Evolutionary conservation across 1,140 invertebrate species (phyloP).

Genomic region (Heliconius eleuchia): DNA sequence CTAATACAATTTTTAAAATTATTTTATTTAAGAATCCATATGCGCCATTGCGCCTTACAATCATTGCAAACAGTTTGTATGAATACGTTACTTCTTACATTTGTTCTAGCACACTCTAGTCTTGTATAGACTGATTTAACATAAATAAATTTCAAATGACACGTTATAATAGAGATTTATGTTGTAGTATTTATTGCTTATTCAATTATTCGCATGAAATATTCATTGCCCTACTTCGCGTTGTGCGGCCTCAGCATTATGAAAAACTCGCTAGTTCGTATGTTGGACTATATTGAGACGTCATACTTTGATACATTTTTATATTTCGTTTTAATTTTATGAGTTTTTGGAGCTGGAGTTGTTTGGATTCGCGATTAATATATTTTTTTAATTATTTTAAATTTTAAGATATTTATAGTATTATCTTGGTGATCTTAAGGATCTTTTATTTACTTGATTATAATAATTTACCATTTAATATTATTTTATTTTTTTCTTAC

Average conservation of each 20-base stretch:
- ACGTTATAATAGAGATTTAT: slow-evolving; percentile 11
- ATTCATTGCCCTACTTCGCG: not conserved
- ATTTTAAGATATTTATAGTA: not conserved
- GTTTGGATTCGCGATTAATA: too few species aligned
- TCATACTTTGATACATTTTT: not conserved
- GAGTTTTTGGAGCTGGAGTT: too few species aligned
- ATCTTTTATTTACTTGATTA: too few species aligned
- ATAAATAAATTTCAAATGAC: not conserved
- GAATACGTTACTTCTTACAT: not conserved
- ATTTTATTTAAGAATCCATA: too few species aligned
- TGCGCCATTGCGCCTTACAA: too few species aligned
- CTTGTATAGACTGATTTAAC: not conserved
- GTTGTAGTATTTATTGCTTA: slow-evolving; percentile 6
- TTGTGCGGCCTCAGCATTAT: not conserved
- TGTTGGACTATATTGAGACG: not conserved
- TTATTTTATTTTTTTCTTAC: too few species aligned
- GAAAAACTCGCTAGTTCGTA: not conserved
- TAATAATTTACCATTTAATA: too few species aligned
- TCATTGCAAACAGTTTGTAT: too few species aligned
- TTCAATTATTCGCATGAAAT: not conserved
- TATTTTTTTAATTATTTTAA: not conserved
- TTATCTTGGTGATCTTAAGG: not conserved
- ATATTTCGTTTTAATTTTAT: not conserved
- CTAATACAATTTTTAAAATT: too few species aligned
- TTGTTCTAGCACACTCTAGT: not conserved